Conservation (phyloP, 2,797 vertebrate genomes). For the Mycteria americana region DNA sequence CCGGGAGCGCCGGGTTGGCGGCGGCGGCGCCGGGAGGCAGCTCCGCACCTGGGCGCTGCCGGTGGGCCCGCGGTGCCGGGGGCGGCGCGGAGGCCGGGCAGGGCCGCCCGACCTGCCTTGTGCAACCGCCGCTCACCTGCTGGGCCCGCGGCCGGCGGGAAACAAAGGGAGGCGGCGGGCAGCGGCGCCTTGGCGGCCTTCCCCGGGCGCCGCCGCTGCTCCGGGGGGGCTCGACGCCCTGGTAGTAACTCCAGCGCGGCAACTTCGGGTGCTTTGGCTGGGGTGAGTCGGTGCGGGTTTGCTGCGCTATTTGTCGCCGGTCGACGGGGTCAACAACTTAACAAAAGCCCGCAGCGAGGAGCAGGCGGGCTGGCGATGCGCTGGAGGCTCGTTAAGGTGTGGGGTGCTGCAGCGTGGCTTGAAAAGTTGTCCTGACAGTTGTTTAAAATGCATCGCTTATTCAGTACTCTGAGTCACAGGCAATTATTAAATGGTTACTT, state of each 20-base stretch:
- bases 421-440: not conserved
- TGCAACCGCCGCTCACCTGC: constrained; percentile 10
- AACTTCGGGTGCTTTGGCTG: not conserved
- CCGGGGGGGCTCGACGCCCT: not conserved
- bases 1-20: not conserved
- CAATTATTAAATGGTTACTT: not conserved
- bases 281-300: not conserved
- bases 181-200: not conserved
- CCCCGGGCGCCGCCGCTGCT: not conserved
- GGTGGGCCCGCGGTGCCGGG: not conserved
- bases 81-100: not conserved
- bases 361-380: not conserved
- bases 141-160: not conserved
- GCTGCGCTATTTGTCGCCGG: not conserved
- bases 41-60: not conserved
- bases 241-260: not conserved
- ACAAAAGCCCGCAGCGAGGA: not conserved
- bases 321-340: not conserved
- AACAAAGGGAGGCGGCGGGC: constrained; percentile 28
- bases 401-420: not conserved
- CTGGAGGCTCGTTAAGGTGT: not conserved
- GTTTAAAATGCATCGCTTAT: not conserved
- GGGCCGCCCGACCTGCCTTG: not conserved
- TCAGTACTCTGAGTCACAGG: not conserved
- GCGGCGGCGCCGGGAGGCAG: not conserved